phyloP scores from a whole-genome alignment of 2,113 vertebrate species.

The Odocoileus hemionus region DNA sequence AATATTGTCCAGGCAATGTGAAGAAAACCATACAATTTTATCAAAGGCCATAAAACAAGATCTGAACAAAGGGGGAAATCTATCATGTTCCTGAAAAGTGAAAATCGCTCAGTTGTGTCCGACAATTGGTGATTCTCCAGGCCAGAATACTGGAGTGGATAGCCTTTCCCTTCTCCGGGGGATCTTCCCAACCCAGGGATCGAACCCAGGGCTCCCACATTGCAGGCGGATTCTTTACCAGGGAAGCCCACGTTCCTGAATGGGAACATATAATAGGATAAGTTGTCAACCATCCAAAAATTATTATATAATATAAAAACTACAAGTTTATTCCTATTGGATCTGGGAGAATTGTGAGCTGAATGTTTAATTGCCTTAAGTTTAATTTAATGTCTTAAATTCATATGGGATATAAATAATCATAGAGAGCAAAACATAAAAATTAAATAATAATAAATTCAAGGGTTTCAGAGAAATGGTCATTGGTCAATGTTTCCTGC shows the following conservation, averaged over 20 bases:
- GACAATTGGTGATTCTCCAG: not conserved
- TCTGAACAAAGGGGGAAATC: not conserved
- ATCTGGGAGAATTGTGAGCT: not conserved
- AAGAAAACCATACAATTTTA: not conserved
- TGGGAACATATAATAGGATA: not conserved
- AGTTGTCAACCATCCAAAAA: not conserved
- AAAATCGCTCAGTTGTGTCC: fast-evolving
- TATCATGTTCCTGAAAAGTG: not conserved
- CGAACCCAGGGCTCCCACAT: not conserved
- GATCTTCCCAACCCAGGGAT: not conserved
- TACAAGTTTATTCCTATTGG: not conserved
- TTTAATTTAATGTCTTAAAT: not conserved
- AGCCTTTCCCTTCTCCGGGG: not conserved
- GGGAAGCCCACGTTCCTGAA: not conserved
- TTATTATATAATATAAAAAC: not conserved
- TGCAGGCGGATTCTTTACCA: not conserved
- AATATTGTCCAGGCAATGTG: not conserved
- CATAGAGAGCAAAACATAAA: not conserved
- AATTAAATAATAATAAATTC: not conserved
- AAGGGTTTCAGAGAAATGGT: not conserved
- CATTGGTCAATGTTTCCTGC: not conserved
- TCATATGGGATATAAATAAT: not conserved
- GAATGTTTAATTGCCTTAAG: not conserved
- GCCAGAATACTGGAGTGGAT: not conserved
- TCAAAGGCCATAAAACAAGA: not conserved